phyloP scores from a whole-genome alignment of 2,888 invertebrate genomes.

The Megamerina dolium region DNA sequence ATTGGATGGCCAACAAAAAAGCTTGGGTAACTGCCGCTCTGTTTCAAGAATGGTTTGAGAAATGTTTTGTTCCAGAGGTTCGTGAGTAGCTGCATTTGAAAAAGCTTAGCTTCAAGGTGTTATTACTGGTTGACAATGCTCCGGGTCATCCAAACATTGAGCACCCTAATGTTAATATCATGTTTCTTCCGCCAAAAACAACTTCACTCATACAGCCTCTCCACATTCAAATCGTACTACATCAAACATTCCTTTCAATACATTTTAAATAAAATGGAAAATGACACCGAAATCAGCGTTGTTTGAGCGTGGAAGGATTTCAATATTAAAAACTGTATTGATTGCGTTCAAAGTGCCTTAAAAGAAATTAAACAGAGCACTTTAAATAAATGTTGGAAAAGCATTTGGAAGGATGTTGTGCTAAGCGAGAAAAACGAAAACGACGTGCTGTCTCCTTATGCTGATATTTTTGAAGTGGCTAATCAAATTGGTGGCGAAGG shows the following conservation, averaged over 20 bases:
- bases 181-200: conserved; percentile 14
- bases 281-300: conserved; percentile 7
- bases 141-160: conserved; percentile 19
- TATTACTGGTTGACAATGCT: conserved; percentile 19
- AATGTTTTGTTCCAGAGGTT: conserved; percentile 21
- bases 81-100: conserved; percentile 16
- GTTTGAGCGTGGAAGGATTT: conserved; percentile 19
- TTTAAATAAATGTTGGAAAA: too few species aligned
- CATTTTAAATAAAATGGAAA: conserved; percentile 17
- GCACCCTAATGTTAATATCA: conserved; percentile 21
- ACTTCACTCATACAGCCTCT: conserved; percentile 29
- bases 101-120: conserved; percentile 19
- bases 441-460: too few species aligned
- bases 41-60: conserved; percentile 21
- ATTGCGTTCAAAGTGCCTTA: too few species aligned
- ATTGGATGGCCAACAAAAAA: conserved; percentile 29
- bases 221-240: conserved; percentile 31
- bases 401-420: too few species aligned
- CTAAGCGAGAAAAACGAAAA: too few species aligned
- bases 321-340: conserved; percentile 17
- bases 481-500: too few species aligned
- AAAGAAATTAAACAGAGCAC: too few species aligned
- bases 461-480: too few species aligned
- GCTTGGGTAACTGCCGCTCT: conserved; percentile 23
- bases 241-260: conserved; percentile 19